Evolutionary conservation across 2,113 vertebrate species (phyloP).

Genomic region (Mobula hypostoma): DNA sequence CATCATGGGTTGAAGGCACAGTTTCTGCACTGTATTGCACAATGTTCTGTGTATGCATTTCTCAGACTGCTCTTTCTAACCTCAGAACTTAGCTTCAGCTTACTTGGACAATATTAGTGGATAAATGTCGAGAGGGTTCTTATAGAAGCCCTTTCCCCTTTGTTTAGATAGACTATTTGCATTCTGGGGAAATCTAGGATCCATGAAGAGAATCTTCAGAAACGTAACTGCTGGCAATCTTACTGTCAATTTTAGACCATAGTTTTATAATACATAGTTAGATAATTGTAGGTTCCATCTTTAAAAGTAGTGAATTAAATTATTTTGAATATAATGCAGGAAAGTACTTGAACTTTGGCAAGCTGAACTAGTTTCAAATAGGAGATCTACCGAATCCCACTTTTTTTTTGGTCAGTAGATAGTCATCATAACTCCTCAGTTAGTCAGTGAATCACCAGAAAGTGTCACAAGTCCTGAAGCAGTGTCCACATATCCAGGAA

Average conservation of each 20-base stretch:
- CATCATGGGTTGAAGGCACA: no score
- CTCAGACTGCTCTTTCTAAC: background rate
- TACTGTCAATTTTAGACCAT: background rate
- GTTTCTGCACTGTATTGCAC: no score
- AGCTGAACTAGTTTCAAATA: background rate
- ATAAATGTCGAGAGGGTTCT: background rate
- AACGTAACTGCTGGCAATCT: background rate
- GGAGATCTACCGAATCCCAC: background rate
- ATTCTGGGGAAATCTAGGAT: background rate
- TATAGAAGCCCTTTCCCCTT: background rate
- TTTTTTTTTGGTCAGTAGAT: background rate
- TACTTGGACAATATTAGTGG: background rate
- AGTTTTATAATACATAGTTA: background rate
- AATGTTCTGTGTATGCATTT: no score
- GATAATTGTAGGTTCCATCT: background rate
- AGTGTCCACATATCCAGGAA: background rate
- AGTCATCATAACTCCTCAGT: background rate
- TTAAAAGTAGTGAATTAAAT: background rate
- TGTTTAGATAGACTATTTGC: background rate
- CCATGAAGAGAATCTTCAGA: background rate
- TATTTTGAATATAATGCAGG: background rate
- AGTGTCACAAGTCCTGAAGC: background rate
- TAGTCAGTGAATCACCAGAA: background rate
- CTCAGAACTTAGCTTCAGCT: background rate
- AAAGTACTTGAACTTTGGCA: background rate